These are phyloP conservation scores for Hybos culiciformis DNA, from an alignment of 2,888 invertebrate species.

Conservation along the genomic window DNA sequence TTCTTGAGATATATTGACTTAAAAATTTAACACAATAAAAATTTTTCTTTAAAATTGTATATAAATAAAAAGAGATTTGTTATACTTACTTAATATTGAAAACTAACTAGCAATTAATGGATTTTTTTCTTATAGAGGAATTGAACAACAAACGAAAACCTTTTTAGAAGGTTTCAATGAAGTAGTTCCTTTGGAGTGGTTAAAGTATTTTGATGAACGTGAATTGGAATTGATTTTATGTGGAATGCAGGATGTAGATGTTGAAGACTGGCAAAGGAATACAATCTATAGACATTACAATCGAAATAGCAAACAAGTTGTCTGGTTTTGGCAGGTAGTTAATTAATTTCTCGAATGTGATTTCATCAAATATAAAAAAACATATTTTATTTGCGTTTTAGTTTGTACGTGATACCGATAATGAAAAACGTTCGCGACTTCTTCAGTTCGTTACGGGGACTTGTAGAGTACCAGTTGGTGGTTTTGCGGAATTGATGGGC, in stretches of 20 bases:
- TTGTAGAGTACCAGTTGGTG: conserved; percentile 96
- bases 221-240: conserved; percentile 95
- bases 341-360: background rate
- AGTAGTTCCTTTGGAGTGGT: conserved; percentile 96
- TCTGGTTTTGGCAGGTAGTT: conserved; percentile 97
- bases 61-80: background rate
- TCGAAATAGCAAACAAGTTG: conserved; percentile 89
- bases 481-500: conserved; percentile 98
- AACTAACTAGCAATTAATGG: too few species aligned
- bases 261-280: conserved; percentile 98
- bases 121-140: conserved; percentile 49
- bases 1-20: too few species aligned
- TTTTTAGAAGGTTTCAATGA: conserved; percentile 98
- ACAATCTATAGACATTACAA: conserved; percentile 98
- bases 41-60: background rate
- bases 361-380: background rate
- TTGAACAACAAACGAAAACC: conserved; percentile 96
- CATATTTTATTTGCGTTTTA: conserved; percentile 36
- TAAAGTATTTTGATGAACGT: conserved; percentile 98
- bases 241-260: conserved; percentile 99
- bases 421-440: conserved; percentile 88
- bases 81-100: too few species aligned
- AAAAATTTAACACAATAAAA: background rate
- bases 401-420: conserved; percentile 95
- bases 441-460: conserved; percentile 99